phyloP scores from a whole-genome alignment of 2,113 vertebrate genomes.

The Eonycteris spelaea region DNA sequence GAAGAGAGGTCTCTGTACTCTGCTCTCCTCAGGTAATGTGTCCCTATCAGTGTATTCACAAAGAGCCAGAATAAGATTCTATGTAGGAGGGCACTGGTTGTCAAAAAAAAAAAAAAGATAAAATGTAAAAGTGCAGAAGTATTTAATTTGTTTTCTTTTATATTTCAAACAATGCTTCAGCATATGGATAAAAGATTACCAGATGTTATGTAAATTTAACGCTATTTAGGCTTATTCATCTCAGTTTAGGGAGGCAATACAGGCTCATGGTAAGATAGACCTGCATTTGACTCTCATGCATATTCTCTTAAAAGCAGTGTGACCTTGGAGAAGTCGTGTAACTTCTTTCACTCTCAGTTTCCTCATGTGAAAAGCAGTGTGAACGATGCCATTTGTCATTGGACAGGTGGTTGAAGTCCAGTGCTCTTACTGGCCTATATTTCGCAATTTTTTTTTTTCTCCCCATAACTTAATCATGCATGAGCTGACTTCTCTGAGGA shows the following conservation, averaged over 20 bases:
- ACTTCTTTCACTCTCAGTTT: neutral
- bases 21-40: neutral
- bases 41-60: neutral
- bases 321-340: neutral
- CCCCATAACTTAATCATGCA: neutral
- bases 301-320: neutral
- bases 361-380: neutral
- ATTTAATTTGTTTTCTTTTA: constrained; percentile 53
- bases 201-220: constrained; percentile 50
- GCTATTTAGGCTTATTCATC: neutral
- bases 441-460: neutral
- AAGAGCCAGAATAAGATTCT: neutral
- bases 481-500: neutral
- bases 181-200: constrained; percentile 38
- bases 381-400: neutral
- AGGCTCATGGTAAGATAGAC: neutral
- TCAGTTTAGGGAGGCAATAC: neutral
- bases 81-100: neutral
- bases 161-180: constrained; percentile 43
- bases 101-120: constrained; percentile 23
- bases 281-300: constrained; percentile 20
- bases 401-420: neutral
- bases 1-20: neutral
- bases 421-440: neutral
- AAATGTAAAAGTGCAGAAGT: neutral